Evolutionary conservation across 2,797 vertebrate genomes (phyloP).

Genomic region (Danio kyathit): DNA sequence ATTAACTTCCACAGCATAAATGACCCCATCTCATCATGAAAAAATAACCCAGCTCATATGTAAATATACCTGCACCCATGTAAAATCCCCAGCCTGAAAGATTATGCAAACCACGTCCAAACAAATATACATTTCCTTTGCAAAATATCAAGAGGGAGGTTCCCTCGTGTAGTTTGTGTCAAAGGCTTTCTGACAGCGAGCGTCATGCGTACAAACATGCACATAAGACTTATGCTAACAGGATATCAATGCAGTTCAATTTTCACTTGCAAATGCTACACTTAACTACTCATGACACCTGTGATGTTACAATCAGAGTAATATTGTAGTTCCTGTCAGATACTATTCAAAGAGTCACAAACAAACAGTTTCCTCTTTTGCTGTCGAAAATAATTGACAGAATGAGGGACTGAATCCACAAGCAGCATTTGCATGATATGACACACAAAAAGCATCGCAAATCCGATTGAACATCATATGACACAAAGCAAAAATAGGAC

Average conservation of each 20-base stretch:
- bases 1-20: neutral
- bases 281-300: neutral
- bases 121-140: constrained; percentile 48
- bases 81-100: constrained; percentile 7
- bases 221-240: constrained; percentile 2
- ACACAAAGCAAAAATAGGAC: constrained; percentile 48
- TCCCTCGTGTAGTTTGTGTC: neutral
- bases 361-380: neutral
- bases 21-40: neutral
- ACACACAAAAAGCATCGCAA: constrained; percentile 23
- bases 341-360: neutral
- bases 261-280: neutral
- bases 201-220: neutral
- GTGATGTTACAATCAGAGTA: constrained; percentile 4
- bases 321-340: neutral
- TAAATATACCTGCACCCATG: neutral
- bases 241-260: neutral
- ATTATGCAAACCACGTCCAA: constrained; percentile 43
- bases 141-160: constrained; percentile 26
- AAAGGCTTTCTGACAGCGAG: neutral
- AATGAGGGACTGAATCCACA: neutral
- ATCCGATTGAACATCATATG: constrained; percentile 41
- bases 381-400: constrained; percentile 7
- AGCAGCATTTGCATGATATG: constrained; percentile 13
- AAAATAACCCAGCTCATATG: neutral